These are phyloP conservation scores for Chromoteleia sp. DNA, from an alignment of 2,888 invertebrate species.

Conservation along the genomic window DNA sequence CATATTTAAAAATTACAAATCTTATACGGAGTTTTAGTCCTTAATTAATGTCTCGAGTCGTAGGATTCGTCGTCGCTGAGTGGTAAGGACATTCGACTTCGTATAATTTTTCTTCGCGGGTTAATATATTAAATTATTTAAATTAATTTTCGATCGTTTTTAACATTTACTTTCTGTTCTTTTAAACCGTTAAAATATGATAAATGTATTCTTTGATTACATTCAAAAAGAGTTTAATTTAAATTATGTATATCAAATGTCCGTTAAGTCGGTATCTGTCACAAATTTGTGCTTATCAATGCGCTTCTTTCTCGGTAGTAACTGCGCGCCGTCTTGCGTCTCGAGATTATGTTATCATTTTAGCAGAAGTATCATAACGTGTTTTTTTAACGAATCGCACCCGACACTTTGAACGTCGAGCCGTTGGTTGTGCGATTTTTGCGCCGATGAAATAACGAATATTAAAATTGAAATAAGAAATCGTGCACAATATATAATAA, in stretches of 20 bases:
- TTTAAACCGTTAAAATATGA: background rate
- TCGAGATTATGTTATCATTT: conserved; percentile 77
- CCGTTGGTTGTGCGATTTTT: conserved; percentile 47
- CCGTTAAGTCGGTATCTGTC: conserved; percentile 21
- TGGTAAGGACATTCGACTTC: too few relatives aligned
- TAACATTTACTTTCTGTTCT: too few relatives aligned
- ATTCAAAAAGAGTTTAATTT: background rate
- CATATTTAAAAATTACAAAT: too few relatives aligned
- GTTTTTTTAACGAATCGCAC: conserved; percentile 75
- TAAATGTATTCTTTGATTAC: background rate
- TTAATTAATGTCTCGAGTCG: too few relatives aligned
- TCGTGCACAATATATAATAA: conserved; percentile 32
- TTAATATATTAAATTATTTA: too few relatives aligned
- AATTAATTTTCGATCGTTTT: too few relatives aligned
- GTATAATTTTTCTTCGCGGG: too few relatives aligned
- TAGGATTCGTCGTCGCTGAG: too few relatives aligned
- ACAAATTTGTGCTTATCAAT: conserved; percentile 48
- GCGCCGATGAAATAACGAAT: conserved; percentile 43
- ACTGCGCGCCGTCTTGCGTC: conserved; percentile 67
- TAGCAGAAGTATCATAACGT: conserved; percentile 74
- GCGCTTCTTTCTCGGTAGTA: conserved; percentile 42
- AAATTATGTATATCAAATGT: conserved; percentile 21
- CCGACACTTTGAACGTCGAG: conserved; percentile 74
- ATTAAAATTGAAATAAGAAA: conserved; percentile 49
- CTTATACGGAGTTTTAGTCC: too few relatives aligned